Conservation (phyloP, 2,888 invertebrate genomes). For the Rhynchonema sp. region DNA sequence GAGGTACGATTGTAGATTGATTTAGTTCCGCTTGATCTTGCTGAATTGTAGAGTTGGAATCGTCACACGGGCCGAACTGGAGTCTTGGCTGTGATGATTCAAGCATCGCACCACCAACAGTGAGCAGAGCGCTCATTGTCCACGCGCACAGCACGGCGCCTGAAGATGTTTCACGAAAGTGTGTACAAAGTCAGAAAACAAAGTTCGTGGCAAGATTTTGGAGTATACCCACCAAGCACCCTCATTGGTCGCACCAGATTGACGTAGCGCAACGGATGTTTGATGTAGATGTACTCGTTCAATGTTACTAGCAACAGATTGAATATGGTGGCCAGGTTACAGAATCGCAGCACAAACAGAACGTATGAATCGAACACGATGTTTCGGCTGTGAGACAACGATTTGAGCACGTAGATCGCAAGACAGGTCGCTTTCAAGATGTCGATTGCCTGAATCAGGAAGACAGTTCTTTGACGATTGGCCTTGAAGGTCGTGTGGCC, state of each 20-base stretch:
- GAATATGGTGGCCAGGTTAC: conserved; percentile 17
- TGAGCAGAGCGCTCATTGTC: conserved; percentile 5
- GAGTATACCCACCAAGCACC: no score
- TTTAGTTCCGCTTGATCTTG: background rate
- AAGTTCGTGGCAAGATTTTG: no score
- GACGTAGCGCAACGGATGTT: conserved; percentile 15
- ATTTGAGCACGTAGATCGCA: background rate
- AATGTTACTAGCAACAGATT: conserved; percentile 18
- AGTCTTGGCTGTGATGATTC: background rate
- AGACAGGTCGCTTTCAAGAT: background rate
- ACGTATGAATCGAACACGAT: background rate
- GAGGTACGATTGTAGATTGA: no score
- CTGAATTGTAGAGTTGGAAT: no score
- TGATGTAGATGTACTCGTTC: conserved; percentile 18
- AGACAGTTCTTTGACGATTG: no score
- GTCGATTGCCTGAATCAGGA: no score
- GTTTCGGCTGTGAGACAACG: background rate
- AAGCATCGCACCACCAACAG: background rate
- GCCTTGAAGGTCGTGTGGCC: no score
- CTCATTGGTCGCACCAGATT: conserved; percentile 12
- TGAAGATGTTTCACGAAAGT: no score
- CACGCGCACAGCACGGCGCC: conserved; percentile 2
- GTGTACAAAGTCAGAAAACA: no score
- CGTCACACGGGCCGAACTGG: background rate
- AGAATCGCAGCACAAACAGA: conserved; percentile 3